phyloP scores from a whole-genome alignment of 1,140 invertebrate genomes.

The Zaprionus nigranus region DNA sequence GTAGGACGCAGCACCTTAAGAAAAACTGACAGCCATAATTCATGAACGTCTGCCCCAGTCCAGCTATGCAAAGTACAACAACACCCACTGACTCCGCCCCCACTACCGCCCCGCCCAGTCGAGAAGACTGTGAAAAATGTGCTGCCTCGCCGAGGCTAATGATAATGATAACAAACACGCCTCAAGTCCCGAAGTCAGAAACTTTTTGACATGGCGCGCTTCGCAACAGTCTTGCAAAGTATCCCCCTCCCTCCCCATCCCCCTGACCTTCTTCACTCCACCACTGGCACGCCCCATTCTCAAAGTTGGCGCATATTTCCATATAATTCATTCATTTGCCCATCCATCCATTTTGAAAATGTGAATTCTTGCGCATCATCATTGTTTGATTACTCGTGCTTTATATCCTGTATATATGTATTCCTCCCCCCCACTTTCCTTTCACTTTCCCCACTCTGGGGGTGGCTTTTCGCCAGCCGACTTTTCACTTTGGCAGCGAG shows the following conservation, averaged over 20 bases:
- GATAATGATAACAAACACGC: constrained; percentile 82
- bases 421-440: constrained; percentile 54
- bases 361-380: constrained; percentile 83
- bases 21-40: constrained; percentile 81
- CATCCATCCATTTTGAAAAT: constrained; percentile 75
- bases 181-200: constrained; percentile 75
- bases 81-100: constrained; percentile 12
- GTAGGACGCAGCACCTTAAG: constrained; percentile 56
- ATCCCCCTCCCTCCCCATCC: background rate
- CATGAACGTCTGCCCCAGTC: constrained; percentile 55
- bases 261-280: background rate
- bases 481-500: constrained; percentile 59
- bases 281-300: background rate
- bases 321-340: constrained; percentile 75
- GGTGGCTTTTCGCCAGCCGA: constrained; percentile 30
- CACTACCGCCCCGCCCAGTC: constrained; percentile 18
- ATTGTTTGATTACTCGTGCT: constrained; percentile 82
- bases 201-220: constrained; percentile 74
- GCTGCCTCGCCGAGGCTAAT: constrained; percentile 60
- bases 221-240: constrained; percentile 13
- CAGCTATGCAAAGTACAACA: constrained; percentile 23
- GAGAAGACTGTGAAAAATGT: constrained; percentile 66
- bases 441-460: constrained; percentile 43
- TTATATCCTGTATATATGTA: constrained; percentile 51
- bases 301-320: constrained; percentile 61